Conservation (phyloP, 92 coral and sea anemone species). For the Galaxea fascicularis region DNA sequence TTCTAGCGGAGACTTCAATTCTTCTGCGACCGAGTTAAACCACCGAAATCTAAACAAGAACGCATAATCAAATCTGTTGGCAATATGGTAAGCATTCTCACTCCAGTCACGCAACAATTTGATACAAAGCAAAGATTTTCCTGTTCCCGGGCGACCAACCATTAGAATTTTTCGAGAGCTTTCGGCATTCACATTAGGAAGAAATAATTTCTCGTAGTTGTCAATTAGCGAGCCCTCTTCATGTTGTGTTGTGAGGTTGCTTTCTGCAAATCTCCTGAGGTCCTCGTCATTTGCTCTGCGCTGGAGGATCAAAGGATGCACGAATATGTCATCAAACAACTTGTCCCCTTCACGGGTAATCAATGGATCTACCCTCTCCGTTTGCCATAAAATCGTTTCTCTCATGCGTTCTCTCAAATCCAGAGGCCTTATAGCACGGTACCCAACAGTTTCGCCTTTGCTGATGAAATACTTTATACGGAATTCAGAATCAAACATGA, state of each 20-base stretch:
- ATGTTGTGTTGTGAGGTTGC: too few relatives aligned
- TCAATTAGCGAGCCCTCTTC: background rate
- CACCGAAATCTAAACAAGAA: conserved; percentile 36
- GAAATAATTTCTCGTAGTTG: background rate
- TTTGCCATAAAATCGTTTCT: background rate
- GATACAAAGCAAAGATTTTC: conserved; percentile 48
- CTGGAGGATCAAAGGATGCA: background rate
- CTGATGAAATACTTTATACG: conserved; percentile 18
- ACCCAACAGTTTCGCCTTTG: background rate
- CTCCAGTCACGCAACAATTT: conserved; percentile 68
- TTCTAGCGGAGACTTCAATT: background rate
- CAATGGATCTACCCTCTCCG: background rate
- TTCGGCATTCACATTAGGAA: background rate
- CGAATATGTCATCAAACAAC: background rate
- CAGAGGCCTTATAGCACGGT: background rate
- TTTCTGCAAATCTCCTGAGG: too few relatives aligned
- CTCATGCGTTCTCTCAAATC: background rate
- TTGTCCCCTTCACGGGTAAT: background rate
- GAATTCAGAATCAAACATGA: conserved; percentile 33
- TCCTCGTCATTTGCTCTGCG: background rate
- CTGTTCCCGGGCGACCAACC: conserved; percentile 54
- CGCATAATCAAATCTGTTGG: conserved; percentile 14
- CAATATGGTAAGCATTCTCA: background rate
- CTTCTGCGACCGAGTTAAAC: background rate
- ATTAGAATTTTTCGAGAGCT: conserved; percentile 45